A percentile compares a stretch with the other conserved stretches of the same genome.
phyloP scores from a whole-genome alignment of 1,140 invertebrate species.

The Leptinotarsa defecta region DNA sequence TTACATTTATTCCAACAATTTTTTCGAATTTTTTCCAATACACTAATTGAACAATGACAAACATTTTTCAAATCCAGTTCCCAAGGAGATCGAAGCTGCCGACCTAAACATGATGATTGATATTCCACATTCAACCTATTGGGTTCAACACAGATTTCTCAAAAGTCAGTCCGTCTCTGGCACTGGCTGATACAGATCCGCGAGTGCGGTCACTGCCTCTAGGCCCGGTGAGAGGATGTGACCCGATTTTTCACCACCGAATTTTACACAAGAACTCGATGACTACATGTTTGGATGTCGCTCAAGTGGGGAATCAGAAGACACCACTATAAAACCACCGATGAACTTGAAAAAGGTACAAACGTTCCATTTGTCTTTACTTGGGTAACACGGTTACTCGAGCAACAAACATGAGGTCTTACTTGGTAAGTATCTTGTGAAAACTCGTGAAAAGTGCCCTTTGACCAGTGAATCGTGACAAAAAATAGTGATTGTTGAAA shows the following conservation, averaged over 20 bases:
- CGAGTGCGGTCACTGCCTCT: not conserved
- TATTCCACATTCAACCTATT: too few relatives aligned
- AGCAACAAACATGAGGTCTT: conserved; percentile 41
- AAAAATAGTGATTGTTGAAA: not conserved
- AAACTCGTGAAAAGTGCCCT: conserved; percentile 1
- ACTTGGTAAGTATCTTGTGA: conserved; percentile 45
- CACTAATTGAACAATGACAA: too few relatives aligned
- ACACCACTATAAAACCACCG: conserved; percentile 40
- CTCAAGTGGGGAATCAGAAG: conserved; percentile 27
- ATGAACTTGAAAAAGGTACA: conserved; percentile 33
- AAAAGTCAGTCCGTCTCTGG: not conserved
- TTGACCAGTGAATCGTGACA: not conserved
- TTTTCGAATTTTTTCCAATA: too few relatives aligned
- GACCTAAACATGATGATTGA: too few relatives aligned
- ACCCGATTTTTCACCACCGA: conserved; percentile 50
- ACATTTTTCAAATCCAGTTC: too few relatives aligned
- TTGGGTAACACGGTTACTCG: conserved; percentile 47
- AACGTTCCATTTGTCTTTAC: conserved; percentile 33
- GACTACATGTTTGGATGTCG: conserved; percentile 25
- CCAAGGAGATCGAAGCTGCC: too few relatives aligned
- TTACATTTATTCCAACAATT: too few relatives aligned
- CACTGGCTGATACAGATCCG: conserved; percentile 26
- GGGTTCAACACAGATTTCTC: too few relatives aligned
- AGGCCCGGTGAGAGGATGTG: conserved; percentile 47
- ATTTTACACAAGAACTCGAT: conserved; percentile 29